A percentile compares a stretch with the other conserved stretches of the same genome.
Evolutionary conservation across 2,888 invertebrate genomes (phyloP).

Genomic region (Caenorhabditis zanzibari): DNA sequence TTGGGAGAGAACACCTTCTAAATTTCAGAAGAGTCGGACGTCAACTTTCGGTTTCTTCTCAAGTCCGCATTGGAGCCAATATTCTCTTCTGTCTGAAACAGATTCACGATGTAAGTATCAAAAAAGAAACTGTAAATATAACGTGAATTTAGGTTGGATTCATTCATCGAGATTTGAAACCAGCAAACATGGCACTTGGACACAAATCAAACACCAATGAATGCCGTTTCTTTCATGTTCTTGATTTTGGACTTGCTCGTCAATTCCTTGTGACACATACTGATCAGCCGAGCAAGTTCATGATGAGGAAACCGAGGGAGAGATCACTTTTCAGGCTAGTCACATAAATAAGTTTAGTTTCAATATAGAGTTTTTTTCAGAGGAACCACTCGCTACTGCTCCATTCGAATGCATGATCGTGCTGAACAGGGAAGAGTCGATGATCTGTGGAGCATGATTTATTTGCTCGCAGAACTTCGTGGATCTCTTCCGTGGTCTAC

Average conservation of each 20-base stretch:
- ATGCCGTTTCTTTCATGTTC: conserved; percentile 73
- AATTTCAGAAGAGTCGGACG: conserved; percentile 56
- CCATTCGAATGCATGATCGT: conserved; percentile 72
- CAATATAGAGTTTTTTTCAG: conserved; percentile 36
- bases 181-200: conserved; percentile 68
- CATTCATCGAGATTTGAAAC: conserved; percentile 77
- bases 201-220: conserved; percentile 55
- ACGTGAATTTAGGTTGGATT: conserved; percentile 71
- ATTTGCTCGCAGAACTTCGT: conserved; percentile 77
- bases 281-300: conserved; percentile 48
- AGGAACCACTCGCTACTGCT: conserved; percentile 76
- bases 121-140: neutral
- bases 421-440: conserved; percentile 79
- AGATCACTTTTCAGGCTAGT: conserved; percentile 68
- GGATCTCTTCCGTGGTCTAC: conserved; percentile 75
- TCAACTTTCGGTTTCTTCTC: conserved; percentile 68
- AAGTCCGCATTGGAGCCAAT: conserved; percentile 75
- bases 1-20: too few species aligned
- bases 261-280: conserved; percentile 67
- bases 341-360: neutral
- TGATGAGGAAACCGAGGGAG: conserved; percentile 70
- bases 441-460: conserved; percentile 79
- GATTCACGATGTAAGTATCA: conserved; percentile 79
- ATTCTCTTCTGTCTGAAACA: conserved; percentile 79
- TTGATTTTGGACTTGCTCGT: conserved; percentile 78